These are phyloP conservation scores for Sinocyclocheilus grahami DNA, from an alignment of 2,113 vertebrate species.

Conservation along the genomic window DNA sequence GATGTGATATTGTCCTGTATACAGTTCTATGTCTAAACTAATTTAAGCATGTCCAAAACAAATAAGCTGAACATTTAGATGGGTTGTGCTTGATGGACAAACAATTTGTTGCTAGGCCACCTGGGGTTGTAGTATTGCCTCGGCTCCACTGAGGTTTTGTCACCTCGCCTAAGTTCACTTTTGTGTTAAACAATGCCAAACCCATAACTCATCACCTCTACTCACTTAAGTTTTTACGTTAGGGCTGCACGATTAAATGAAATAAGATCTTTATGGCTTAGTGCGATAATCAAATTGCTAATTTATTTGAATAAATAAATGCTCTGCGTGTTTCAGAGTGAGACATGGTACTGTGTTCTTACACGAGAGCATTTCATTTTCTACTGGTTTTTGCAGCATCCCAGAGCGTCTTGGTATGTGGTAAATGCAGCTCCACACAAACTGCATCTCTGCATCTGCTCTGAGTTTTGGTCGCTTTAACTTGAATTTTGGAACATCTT, in stretches of 20 bases:
- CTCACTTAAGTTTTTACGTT: conserved; percentile 28
- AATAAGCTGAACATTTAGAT: not conserved
- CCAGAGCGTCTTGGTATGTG: no score
- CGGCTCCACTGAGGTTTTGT: conserved; percentile 1
- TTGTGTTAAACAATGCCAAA: conserved; percentile 23
- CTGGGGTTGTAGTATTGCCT: not conserved
- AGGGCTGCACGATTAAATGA: conserved; percentile 11
- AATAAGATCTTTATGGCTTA: not conserved
- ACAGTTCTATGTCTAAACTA: conserved; percentile 9
- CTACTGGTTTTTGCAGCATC: no score
- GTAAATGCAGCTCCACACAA: no score
- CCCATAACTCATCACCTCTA: conserved; percentile 19
- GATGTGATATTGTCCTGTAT: conserved; percentile 38
- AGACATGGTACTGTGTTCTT: not conserved
- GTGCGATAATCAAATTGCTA: not conserved
- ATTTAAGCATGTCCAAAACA: conserved; percentile 9
- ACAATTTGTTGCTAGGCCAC: not conserved
- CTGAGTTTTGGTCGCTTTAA: no score
- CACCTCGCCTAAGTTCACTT: conserved; percentile 13
- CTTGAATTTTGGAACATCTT: not conserved
- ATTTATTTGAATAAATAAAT: not conserved
- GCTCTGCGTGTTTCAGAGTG: not conserved
- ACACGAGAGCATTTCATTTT: no score
- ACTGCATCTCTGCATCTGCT: no score
- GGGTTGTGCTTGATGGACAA: conserved; percentile 20